These are phyloP conservation scores for Nannobrachium achirus DNA, from an alignment of 2,113 vertebrate genomes.

Conservation along the genomic window DNA sequence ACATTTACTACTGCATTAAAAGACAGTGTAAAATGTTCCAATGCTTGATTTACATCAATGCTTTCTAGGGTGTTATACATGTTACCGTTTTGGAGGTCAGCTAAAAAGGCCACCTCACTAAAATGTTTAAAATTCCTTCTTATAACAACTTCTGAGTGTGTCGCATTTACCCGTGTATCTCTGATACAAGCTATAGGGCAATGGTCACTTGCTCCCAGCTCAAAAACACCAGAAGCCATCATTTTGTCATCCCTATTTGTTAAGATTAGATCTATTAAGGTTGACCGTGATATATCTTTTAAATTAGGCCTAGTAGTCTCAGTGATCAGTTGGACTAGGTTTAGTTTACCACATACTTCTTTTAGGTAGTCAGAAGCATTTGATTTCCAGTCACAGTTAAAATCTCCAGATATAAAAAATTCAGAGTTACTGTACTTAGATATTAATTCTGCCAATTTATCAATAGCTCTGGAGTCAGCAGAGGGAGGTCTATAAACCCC, in stretches of 20 bases:
- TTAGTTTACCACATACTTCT: background rate
- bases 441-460: too few relatives aligned
- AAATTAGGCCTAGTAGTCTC: background rate
- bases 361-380: background rate
- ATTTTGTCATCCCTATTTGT: background rate
- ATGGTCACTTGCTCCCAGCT: background rate
- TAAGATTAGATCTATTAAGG: background rate
- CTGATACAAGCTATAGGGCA: slow-evolving; percentile 1
- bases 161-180: background rate
- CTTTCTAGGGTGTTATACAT: too few relatives aligned
- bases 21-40: too few relatives aligned
- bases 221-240: background rate
- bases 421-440: too few relatives aligned
- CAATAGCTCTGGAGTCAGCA: too few relatives aligned
- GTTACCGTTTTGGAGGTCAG: background rate
- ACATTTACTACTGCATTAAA: background rate
- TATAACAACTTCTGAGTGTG: background rate
- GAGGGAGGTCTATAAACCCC: too few relatives aligned
- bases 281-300: background rate
- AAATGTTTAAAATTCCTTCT: background rate
- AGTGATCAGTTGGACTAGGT: background rate
- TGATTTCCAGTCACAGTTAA: background rate
- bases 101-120: background rate
- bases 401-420: background rate
- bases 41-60: too few relatives aligned